phyloP scores from a whole-genome alignment of 2,113 vertebrate genomes.

The Oncorhynchus nerka region DNA sequence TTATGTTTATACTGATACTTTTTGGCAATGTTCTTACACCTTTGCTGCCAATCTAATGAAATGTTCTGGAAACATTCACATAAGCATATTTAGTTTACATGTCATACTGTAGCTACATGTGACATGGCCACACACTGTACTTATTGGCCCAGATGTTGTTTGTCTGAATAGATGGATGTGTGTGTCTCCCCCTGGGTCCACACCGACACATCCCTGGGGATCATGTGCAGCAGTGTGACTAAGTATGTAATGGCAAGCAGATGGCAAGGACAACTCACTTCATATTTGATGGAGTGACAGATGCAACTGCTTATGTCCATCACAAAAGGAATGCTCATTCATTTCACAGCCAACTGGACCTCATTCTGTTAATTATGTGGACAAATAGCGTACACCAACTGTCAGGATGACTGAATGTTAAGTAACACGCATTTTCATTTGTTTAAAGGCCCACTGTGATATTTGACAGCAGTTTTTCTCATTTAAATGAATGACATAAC shows the following conservation, averaged over 20 bases:
- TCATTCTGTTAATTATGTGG: not conserved
- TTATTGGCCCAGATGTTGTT: constrained; percentile 53
- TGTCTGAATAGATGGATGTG: constrained; percentile 45
- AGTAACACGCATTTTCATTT: not conserved
- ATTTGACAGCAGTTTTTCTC: too few relatives aligned
- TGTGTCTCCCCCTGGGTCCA: constrained; percentile 30
- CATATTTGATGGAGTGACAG: not conserved
- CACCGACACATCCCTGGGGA: constrained; percentile 41
- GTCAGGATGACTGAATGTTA: not conserved
- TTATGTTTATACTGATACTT: too few relatives aligned
- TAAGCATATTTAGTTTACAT: too few relatives aligned
- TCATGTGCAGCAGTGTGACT: constrained; percentile 22
- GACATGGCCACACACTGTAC: too few relatives aligned
- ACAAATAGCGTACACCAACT: not conserved
- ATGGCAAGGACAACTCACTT: constrained; percentile 31
- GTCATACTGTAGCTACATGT: too few relatives aligned
- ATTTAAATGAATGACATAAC: too few relatives aligned
- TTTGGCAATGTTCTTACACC: too few relatives aligned
- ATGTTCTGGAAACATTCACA: too few relatives aligned
- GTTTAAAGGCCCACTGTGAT: too few relatives aligned
- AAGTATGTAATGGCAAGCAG: constrained; percentile 36
- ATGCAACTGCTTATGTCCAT: not conserved
- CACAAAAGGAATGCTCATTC: not conserved
- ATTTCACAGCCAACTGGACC: not conserved
- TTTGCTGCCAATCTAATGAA: too few relatives aligned